phyloP scores from a whole-genome alignment of 2,113 vertebrate species.

The Eretmochelys imbricata region DNA sequence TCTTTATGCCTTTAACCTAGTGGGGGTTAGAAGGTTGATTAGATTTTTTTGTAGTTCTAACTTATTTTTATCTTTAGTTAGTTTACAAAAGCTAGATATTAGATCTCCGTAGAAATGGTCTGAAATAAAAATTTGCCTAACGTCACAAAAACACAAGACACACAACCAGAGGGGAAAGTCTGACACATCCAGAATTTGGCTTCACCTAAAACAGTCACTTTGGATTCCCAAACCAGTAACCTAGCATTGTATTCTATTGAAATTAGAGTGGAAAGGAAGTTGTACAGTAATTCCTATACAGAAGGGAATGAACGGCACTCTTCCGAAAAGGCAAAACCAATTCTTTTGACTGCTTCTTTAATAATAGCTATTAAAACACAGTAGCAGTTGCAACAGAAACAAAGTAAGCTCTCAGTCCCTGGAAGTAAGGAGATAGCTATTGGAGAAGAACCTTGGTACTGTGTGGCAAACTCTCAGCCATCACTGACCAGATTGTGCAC shows the following conservation, averaged over 20 bases:
- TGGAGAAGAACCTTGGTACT: too few species aligned
- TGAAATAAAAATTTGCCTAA: neutral
- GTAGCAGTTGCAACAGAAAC: too few species aligned
- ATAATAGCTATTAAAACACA: neutral
- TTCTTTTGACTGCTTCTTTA: neutral
- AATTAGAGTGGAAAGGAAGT: neutral
- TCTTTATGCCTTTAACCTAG: neutral
- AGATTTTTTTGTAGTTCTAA: neutral
- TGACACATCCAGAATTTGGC: neutral
- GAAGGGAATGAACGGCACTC: neutral
- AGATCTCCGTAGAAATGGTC: neutral
- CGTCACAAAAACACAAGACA: neutral
- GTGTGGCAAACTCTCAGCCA: too few species aligned
- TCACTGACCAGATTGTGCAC: too few species aligned
- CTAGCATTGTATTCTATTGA: neutral
- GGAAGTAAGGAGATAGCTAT: too few species aligned
- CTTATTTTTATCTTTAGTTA: neutral
- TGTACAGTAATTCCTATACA: neutral
- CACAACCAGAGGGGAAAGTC: neutral
- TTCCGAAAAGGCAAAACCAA: neutral
- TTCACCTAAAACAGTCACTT: neutral
- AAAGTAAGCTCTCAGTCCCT: too few species aligned
- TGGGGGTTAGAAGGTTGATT: fast-evolving
- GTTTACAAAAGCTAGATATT: neutral
- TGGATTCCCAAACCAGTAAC: neutral